A percentile compares a stretch with the other conserved stretches of the same genome.
These are phyloP conservation scores for Somateria mollissima DNA, from an alignment of 2,797 vertebrate species.

Conservation along the genomic window DNA sequence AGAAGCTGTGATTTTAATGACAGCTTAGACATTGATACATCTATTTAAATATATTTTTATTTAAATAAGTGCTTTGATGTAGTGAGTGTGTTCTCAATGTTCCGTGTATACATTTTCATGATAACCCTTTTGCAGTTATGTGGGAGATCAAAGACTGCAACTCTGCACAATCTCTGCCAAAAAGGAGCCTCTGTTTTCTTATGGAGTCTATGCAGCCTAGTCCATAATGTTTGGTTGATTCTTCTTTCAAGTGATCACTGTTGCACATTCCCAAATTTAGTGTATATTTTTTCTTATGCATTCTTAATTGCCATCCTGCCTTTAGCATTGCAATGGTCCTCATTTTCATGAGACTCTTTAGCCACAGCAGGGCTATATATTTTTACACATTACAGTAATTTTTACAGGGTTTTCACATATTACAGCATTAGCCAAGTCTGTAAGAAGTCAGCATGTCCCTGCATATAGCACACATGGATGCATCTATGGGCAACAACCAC, in stretches of 20 bases:
- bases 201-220: background rate
- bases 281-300: background rate
- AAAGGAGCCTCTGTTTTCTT: background rate
- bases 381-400: too few species aligned
- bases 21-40: background rate
- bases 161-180: background rate
- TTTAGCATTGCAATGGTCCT: background rate
- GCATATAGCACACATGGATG: background rate
- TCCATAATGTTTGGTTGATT: background rate
- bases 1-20: background rate
- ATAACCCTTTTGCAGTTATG: background rate
- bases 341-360: background rate
- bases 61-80: slow-evolving; percentile 34
- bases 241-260: background rate
- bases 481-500: background rate
- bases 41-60: background rate
- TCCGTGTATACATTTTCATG: background rate
- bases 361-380: background rate
- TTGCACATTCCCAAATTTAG: background rate
- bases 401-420: too few species aligned
- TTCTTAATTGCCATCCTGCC: background rate
- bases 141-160: background rate
- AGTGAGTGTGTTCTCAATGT: background rate
- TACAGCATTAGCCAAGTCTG: background rate
- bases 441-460: background rate